Conservation (phyloP, 2,888 invertebrate genomes). For the Platycnemis pennipes region DNA sequence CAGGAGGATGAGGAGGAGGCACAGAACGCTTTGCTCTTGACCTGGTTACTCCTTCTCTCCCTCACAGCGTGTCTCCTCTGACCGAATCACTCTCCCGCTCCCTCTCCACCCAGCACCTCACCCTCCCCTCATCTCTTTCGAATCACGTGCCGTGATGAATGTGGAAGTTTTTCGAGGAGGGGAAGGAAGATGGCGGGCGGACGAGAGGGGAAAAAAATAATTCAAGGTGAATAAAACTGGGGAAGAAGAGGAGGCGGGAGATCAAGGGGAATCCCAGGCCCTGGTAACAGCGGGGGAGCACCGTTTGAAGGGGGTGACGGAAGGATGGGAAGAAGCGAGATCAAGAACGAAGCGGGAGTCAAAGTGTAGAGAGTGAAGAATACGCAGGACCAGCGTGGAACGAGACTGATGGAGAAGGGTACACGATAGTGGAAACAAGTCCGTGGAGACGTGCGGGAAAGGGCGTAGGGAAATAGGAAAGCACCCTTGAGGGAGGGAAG, state of each 20-base stretch:
- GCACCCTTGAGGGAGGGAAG: neutral
- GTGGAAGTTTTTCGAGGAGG: neutral
- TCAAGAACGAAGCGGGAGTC: no score
- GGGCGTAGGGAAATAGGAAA: no score
- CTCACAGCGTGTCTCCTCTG: no score
- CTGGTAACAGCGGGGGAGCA: neutral
- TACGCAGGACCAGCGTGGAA: no score
- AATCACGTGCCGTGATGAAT: conserved; percentile 11
- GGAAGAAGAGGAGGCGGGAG: neutral
- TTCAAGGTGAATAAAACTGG: no score
- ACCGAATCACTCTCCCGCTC: neutral
- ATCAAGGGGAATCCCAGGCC: neutral
- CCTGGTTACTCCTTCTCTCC: neutral
- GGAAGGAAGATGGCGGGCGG: neutral
- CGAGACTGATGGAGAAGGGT: no score
- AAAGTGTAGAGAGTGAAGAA: no score
- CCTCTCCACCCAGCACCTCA: neutral
- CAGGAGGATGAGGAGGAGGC: neutral
- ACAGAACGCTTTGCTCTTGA: conserved; percentile 25
- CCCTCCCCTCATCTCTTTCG: no score
- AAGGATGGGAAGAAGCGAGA: no score
- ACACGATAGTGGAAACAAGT: no score
- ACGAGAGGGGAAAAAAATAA: neutral
- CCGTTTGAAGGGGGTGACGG: no score
- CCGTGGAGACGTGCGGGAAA: no score